phyloP scores from a whole-genome alignment of 2,888 invertebrate species.

The Serripes groenlandicus region DNA sequence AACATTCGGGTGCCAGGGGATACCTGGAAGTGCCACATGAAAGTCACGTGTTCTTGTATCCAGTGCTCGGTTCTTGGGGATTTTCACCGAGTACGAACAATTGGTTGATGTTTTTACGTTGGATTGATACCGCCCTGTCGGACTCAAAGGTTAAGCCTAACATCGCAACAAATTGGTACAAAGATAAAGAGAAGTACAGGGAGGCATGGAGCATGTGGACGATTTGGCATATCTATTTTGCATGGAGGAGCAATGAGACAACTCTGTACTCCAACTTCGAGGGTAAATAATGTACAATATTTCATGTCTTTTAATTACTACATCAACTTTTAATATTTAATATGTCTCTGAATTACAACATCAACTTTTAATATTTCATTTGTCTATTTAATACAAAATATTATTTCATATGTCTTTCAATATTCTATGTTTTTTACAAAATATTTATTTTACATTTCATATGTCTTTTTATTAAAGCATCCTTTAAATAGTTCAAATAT shows the following conservation, averaged over 20 bases:
- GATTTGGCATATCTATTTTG: constrained; percentile 81
- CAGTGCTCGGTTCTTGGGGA: constrained; percentile 77
- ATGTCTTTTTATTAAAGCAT: no score
- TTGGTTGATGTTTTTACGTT: constrained; percentile 71
- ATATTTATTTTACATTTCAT: no score
- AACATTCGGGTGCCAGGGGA: constrained; percentile 57
- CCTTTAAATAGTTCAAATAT: no score
- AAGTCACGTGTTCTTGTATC: constrained; percentile 70
- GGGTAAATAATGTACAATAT: no score
- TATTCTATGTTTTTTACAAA: no score
- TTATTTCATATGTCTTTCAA: no score
- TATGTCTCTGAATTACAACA: no score
- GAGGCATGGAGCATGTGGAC: constrained; percentile 78
- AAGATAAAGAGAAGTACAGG: constrained; percentile 54
- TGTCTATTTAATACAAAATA: no score
- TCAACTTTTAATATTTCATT: no score
- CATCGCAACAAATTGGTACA: constrained; percentile 76
- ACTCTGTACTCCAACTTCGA: constrained; percentile 74
- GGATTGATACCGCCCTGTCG: constrained; percentile 63
- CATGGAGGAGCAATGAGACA: constrained; percentile 68
- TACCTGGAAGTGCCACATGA: constrained; percentile 57
- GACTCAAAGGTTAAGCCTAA: constrained; percentile 72
- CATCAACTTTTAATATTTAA: no score
- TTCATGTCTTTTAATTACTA: no score
- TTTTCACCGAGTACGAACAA: constrained; percentile 73